Conservation (phyloP, 2,888 invertebrate species). For the Sesia bembeciformis region DNA sequence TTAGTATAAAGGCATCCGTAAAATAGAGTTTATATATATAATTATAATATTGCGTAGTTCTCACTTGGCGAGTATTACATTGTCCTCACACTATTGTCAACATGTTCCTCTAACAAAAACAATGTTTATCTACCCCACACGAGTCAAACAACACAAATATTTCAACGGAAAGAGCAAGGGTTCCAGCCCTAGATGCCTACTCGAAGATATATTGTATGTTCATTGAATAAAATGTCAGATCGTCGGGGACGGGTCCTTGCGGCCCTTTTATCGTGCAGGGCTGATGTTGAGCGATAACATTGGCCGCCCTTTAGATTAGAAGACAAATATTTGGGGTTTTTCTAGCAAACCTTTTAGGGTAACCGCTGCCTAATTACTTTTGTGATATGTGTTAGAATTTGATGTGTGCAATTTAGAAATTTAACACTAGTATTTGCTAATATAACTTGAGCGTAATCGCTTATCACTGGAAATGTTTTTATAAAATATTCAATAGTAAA, state of each 20-base stretch:
- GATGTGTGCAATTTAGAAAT: too few relatives aligned
- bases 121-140: not conserved
- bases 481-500: too few relatives aligned
- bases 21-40: too few relatives aligned
- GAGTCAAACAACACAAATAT: not conserved
- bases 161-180: not conserved
- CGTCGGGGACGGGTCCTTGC: slow-evolving; percentile 17
- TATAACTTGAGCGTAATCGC: too few relatives aligned
- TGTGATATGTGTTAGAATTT: not conserved
- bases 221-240: slow-evolving; percentile 4
- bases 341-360: not conserved
- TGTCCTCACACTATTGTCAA: not conserved
- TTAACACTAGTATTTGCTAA: too few relatives aligned
- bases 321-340: not conserved
- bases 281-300: slow-evolving; percentile 32
- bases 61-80: not conserved
- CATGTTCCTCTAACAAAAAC: not conserved
- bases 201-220: slow-evolving; percentile 1
- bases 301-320: slow-evolving; percentile 21
- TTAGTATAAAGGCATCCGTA: too few relatives aligned
- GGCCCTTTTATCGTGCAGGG: slow-evolving; percentile 43
- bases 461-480: too few relatives aligned
- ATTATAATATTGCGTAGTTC: too few relatives aligned
- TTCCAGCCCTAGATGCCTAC: not conserved
- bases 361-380: not conserved